phyloP scores from a whole-genome alignment of 2,113 vertebrate species.

The Tyrannus savana region DNA sequence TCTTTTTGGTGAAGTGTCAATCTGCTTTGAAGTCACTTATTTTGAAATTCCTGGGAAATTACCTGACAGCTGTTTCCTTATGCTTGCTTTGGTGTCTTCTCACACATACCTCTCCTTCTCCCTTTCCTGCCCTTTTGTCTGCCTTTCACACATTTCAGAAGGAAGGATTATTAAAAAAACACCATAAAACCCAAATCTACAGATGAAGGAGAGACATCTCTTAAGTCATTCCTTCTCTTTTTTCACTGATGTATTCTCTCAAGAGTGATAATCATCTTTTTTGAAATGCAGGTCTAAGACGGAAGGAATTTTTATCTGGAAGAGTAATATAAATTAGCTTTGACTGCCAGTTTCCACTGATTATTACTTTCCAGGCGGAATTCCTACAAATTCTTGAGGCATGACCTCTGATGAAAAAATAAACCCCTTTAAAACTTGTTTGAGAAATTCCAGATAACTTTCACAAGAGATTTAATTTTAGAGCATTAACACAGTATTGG shows the following conservation, averaged over 20 bases:
- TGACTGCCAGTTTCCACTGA: slow-evolving; percentile 93
- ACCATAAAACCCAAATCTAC: slow-evolving; percentile 32
- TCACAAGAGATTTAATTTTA: slow-evolving; percentile 86
- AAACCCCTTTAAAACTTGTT: slow-evolving; percentile 84
- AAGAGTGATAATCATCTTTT: slow-evolving; percentile 88
- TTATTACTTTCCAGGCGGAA: slow-evolving; percentile 92
- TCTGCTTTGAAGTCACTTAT: neutral
- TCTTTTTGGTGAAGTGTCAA: neutral
- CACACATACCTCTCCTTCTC: neutral
- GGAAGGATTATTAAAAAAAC: slow-evolving; percentile 15
- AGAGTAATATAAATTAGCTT: slow-evolving; percentile 86
- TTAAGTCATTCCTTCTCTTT: slow-evolving; percentile 75
- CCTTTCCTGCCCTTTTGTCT: neutral
- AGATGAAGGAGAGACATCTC: slow-evolving; percentile 63
- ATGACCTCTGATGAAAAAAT: slow-evolving; percentile 87
- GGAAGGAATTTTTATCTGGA: slow-evolving; percentile 97
- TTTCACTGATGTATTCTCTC: slow-evolving; percentile 81
- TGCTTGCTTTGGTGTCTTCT: neutral
- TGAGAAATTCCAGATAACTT: slow-evolving; percentile 90
- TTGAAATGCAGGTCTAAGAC: slow-evolving; percentile 89
- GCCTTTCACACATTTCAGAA: slow-evolving; percentile 47
- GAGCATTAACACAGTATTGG: slow-evolving; percentile 83
- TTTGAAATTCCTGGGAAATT: neutral
- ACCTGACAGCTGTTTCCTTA: neutral
- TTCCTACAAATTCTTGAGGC: slow-evolving; percentile 88